Base-by-base conservation (phyloP, 1,140 invertebrate species). In the Himalopsyche phryganea region DNA sequence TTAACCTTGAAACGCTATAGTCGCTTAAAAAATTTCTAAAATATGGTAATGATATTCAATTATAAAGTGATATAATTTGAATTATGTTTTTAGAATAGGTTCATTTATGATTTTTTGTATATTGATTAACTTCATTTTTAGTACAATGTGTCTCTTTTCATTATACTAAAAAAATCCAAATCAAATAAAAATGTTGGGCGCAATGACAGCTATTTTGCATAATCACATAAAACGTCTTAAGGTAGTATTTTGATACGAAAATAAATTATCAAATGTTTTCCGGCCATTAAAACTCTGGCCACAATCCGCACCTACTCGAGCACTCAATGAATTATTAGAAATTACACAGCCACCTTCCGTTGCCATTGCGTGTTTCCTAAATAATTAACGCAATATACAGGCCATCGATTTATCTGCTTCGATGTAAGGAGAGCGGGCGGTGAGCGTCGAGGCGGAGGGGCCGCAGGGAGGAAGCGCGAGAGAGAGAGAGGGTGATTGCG, bases 281-380 rank as follows among this genome's bases (percentile, higher is more conserved):
- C 15, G 40, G 44, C 53, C 44, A 50, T 57, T 57, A 57, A 45
- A 45, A 45, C 42, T 45, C 18, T 2, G 18, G 17, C 13, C 44
- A 50, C 44, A 57, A 57, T 50, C 47, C 28, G 42, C 54, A 32
- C 54, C 54, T 47, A 50, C 54, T 32, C 36, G 11, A 36, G 60
- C 60, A 58, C 50, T 53, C 50, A 55, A 49, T 51, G 54, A 61
- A 61, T 61, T 61, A 57, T 61, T 33, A 50, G 49, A 45, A 61
- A 56, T 61, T 61, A 60, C 52, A 49, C 73, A 71, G 69, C 70
- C 72, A 75, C 71, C 72, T 75, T 66, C 54, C 58, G 58, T 76
- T 78, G 76, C 76, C 74, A 76, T 77, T 76, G 76, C 73, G 73
- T 77, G 76, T 76, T 77, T 76, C 73, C 72, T 74, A 76, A 63